Conservation (phyloP, 2,113 vertebrate species). For the Pipra filicauda region DNA sequence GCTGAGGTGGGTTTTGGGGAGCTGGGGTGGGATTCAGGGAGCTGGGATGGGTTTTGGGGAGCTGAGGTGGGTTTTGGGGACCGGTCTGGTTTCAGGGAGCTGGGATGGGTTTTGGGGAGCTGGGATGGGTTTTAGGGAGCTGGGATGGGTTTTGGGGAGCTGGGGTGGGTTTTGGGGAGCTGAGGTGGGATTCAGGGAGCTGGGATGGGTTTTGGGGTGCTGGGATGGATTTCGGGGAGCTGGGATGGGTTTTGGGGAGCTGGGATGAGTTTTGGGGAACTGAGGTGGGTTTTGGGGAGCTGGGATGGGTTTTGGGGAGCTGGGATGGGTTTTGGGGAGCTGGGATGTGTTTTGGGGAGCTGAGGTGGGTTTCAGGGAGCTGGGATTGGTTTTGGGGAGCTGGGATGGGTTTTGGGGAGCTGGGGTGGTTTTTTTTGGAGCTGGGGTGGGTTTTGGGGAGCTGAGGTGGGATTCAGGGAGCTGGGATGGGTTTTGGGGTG, state of each 20-base stretch:
- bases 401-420: neutral
- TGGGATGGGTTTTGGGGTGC: neutral
- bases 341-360: neutral
- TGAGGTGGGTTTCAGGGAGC: neutral
- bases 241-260: neutral
- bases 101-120: neutral
- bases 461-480: neutral
- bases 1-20: neutral
- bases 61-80: neutral
- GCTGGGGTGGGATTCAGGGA: neutral
- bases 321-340: neutral
- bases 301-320: neutral
- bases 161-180: neutral
- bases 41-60: neutral
- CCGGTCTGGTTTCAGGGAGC: neutral
- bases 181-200: neutral
- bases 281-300: neutral
- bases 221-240: neutral
- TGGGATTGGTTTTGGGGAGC: neutral
- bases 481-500: neutral
- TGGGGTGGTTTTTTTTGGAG: neutral
- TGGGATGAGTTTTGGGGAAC: neutral
- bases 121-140: neutral
- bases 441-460: neutral
- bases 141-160: neutral